phyloP scores from a whole-genome alignment of 2,888 invertebrate genomes.

The Agapostemon virescens region DNA sequence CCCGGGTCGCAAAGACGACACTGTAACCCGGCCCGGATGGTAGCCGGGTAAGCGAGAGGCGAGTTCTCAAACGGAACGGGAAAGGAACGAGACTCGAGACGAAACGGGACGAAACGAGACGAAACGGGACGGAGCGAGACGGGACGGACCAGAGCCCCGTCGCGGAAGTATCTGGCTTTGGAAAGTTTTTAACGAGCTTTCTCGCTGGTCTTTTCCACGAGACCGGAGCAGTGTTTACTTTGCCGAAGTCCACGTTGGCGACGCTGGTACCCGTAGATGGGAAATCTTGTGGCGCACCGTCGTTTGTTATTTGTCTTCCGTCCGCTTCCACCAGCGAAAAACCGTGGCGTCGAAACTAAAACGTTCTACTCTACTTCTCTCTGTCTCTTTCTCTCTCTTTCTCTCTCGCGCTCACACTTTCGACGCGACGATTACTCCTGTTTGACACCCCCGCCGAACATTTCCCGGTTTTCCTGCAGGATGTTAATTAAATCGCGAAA shows the following conservation, averaged over 20 bases:
- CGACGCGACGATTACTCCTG: background rate
- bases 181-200: constrained; percentile 71
- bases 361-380: constrained; percentile 16
- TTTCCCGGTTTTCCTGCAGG: background rate
- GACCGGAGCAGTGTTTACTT: constrained; percentile 62
- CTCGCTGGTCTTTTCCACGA: constrained; percentile 63
- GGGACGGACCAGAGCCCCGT: background rate
- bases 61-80: constrained; percentile 57
- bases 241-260: constrained; percentile 52
- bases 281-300: constrained; percentile 58
- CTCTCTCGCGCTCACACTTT: too few relatives aligned
- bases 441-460: background rate
- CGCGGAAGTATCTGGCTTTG: constrained; percentile 64
- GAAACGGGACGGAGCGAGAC: background rate
- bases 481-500: constrained; percentile 62
- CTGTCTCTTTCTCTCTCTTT: background rate
- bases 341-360: constrained; percentile 54
- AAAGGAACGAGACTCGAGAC: constrained; percentile 18
- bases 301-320: constrained; percentile 64
- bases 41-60: constrained; percentile 24
- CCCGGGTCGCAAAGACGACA: constrained; percentile 24
- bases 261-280: constrained; percentile 68
- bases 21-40: constrained; percentile 1
- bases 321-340: constrained; percentile 48
- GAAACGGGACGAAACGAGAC: background rate